Percentiles rank a stretch among this genome's conserved stretches.
Conservation (phyloP, 2,797 vertebrate species). For the Peromyscus aztecus region DNA sequence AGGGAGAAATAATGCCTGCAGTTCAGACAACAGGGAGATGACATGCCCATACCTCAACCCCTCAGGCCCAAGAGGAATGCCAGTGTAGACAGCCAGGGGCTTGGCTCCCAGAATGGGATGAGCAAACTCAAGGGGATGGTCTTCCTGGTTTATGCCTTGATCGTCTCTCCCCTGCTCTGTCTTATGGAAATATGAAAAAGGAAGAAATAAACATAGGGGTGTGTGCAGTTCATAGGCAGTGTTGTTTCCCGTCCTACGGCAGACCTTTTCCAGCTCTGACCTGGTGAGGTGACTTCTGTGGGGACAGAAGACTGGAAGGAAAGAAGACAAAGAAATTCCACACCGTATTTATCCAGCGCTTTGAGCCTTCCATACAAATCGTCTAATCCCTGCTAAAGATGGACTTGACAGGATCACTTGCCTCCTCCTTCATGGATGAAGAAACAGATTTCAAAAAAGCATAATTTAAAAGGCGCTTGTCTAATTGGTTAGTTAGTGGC, state of each 20-base stretch:
- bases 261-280: neutral
- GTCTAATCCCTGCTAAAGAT: neutral
- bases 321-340: neutral
- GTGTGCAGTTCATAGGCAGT: neutral
- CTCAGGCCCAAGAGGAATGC: slow-evolving; percentile 33
- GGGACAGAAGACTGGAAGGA: neutral
- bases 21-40: neutral
- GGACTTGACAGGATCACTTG: neutral
- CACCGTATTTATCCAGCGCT: neutral
- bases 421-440: neutral
- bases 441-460: slow-evolving; percentile 40
- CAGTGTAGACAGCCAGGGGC: slow-evolving; percentile 11
- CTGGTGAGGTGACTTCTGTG: neutral
- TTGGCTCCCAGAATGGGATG: neutral
- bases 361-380: neutral
- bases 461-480: slow-evolving; percentile 12
- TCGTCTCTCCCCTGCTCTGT: neutral
- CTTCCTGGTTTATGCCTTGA: neutral
- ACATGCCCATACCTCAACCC: slow-evolving; percentile 56
- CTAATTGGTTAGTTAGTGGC: neutral
- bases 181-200: neutral
- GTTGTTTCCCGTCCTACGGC: neutral
- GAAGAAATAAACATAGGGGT: neutral
- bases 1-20: neutral
- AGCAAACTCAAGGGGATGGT: neutral